Evolutionary conservation across 2,113 vertebrate species (phyloP).

Genomic region (Cinclus cinclus): DNA sequence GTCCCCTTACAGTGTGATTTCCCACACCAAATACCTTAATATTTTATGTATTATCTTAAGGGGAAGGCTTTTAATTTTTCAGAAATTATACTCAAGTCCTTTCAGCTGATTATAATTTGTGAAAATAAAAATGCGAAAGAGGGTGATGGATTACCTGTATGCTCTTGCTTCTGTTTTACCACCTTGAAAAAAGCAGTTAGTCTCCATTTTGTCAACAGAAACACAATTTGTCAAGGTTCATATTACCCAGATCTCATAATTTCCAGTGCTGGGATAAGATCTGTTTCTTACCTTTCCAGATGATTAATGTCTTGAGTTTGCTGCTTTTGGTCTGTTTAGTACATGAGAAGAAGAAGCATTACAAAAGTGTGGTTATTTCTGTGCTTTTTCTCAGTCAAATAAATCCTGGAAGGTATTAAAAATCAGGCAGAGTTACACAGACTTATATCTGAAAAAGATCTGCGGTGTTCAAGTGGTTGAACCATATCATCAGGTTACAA

Average conservation of each 20-base stretch:
- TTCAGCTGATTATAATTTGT: neutral
- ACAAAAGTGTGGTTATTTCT: neutral
- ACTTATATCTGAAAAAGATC: neutral
- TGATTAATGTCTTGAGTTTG: conserved; percentile 37
- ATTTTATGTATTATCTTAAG: neutral
- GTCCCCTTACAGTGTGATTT: neutral
- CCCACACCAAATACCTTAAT: rapidly evolving
- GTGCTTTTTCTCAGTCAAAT: neutral
- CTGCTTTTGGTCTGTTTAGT: neutral
- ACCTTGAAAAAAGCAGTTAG: neutral
- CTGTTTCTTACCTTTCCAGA: conserved; percentile 11
- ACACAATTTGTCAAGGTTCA: conserved; percentile 10
- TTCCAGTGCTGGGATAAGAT: neutral
- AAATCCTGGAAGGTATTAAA: neutral
- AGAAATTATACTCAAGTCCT: neutral
- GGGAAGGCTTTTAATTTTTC: neutral
- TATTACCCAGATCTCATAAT: neutral
- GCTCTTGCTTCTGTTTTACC: neutral
- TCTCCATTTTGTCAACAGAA: neutral
- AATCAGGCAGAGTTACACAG: neutral
- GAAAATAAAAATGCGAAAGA: neutral
- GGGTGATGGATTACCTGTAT: neutral
- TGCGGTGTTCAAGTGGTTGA: neutral
- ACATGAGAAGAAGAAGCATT: neutral
- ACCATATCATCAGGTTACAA: neutral